Evolutionary conservation across 2,888 invertebrate genomes (phyloP).

Genomic region (Tiliacea citrago): DNA sequence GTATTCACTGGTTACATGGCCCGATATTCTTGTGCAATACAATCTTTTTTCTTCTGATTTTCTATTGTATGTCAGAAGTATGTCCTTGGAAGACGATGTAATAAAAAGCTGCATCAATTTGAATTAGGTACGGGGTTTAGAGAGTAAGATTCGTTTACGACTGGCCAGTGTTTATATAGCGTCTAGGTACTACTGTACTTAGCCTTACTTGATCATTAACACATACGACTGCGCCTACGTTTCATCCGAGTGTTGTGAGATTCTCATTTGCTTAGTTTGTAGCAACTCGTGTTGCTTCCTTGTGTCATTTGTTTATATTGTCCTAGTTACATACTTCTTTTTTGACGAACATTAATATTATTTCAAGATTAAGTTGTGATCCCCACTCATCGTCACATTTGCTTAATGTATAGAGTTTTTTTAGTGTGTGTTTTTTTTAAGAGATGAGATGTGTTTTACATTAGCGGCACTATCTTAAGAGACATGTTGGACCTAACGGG

Average conservation of each 20-base stretch:
- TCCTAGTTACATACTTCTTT: conserved; percentile 45
- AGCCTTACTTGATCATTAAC: conserved; percentile 40
- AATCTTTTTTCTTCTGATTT: conserved; percentile 39
- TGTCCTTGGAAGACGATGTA: conserved; percentile 30
- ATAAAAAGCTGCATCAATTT: conserved; percentile 37
- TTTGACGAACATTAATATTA: conserved; percentile 23
- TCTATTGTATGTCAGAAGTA: conserved; percentile 30
- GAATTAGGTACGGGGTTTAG: conserved; percentile 4
- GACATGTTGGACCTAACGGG: conserved; percentile 61
- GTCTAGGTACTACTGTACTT: not conserved
- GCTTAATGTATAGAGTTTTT: conserved; percentile 21
- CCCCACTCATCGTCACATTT: conserved; percentile 15
- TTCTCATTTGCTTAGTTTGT: conserved; percentile 52
- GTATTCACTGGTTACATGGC: conserved; percentile 49
- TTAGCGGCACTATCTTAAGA: conserved; percentile 49
- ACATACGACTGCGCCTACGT: conserved; percentile 27
- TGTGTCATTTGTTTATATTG: conserved; percentile 31
- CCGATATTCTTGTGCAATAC: conserved; percentile 52
- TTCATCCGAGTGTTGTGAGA: conserved; percentile 51
- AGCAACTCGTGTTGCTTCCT: conserved; percentile 33
- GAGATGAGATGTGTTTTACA: conserved; percentile 42
- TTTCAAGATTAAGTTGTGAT: conserved; percentile 1
- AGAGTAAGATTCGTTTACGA: conserved; percentile 13
- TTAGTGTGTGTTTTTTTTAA: conserved; percentile 27
- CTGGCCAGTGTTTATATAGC: conserved; percentile 23